Evolutionary conservation across 2,113 vertebrate species (phyloP), one percentile per base, ranked within the genome.

Genomic region (Sardina pilchardus): DNA sequence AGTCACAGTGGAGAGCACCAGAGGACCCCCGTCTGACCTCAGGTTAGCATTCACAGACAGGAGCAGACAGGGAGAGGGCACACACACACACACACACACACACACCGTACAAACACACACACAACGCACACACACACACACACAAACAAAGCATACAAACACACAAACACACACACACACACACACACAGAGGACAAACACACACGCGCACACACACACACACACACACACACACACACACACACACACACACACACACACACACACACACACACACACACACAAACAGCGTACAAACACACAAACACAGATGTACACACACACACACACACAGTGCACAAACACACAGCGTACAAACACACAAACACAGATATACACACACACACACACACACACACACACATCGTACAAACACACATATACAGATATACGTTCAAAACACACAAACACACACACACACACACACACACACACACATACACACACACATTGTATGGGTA

Each of bases 131-230:
- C 53, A 16, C 53, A 56, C 14, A 56, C 16, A 21, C 48, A 50
- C 48, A 50, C 48, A 50, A 2, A 17, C 48, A 50, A 1, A 50
- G 48, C 16, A 50, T 17, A 63, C 59, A 63, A 7, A 63, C 24
- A 63, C 59, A 63, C 21, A 26, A 24, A 63, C 6, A 26, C 59
- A 63, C 24, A 63, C 8, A 63, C 21, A 63, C 9, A 63, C 21
- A 8, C 63, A 71, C 0, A 71, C n/a, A n/a, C n/a, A n/a, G n/a
- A n/a, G n/a, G n/a, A n/a, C n/a, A n/a, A n/a, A n/a, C n/a, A n/a
- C n/a, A n/a, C n/a, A n/a, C n/a, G n/a, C n/a, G n/a, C n/a, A 71
- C 63, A 71, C 59, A 67, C 59, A 67, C 59, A 75, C n/a, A 30
- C 30, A 36, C 67, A 75, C 26, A 75, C n/a, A 75, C 26, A 75